Percentiles rank a stretch among this genome's conserved stretches.
Conservation (phyloP, 2,113 vertebrate species). For the Ochotona curzoniae region DNA sequence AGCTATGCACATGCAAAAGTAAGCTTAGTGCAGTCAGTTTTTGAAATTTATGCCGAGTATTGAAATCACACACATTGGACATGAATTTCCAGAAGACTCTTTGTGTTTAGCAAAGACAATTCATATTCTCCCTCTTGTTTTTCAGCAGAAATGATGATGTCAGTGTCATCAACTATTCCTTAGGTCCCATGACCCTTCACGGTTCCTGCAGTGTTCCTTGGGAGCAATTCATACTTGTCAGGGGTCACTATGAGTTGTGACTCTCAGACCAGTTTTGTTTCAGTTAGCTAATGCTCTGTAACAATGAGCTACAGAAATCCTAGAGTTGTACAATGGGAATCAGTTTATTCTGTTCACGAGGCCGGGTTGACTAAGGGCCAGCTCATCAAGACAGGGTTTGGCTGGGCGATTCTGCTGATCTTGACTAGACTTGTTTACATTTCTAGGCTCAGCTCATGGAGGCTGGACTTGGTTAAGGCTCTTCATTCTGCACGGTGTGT, state of each 20-base stretch:
- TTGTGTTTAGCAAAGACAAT: neutral
- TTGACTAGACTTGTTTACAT: constrained; percentile 24
- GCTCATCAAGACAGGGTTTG: neutral
- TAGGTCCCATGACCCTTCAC: neutral
- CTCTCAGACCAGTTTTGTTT: constrained; percentile 25
- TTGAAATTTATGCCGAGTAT: no score
- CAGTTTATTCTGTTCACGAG: neutral
- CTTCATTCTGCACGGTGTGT: neutral
- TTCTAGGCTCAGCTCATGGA: constrained; percentile 9
- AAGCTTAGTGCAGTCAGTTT: no score
- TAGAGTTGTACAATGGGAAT: neutral
- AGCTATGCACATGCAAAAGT: neutral
- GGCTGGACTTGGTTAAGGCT: neutral
- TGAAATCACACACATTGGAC: no score
- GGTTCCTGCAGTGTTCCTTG: neutral
- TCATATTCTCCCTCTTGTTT: neutral
- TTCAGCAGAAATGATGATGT: neutral
- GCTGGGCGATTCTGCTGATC: neutral
- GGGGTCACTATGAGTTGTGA: neutral
- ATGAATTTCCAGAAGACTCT: no score
- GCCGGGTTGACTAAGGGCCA: neutral
- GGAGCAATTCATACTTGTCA: constrained; percentile 1
- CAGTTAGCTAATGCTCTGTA: neutral
- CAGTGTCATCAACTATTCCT: neutral
- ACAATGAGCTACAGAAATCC: neutral